phyloP scores from a whole-genome alignment of 1,140 invertebrate species.

The Ips typographus region DNA sequence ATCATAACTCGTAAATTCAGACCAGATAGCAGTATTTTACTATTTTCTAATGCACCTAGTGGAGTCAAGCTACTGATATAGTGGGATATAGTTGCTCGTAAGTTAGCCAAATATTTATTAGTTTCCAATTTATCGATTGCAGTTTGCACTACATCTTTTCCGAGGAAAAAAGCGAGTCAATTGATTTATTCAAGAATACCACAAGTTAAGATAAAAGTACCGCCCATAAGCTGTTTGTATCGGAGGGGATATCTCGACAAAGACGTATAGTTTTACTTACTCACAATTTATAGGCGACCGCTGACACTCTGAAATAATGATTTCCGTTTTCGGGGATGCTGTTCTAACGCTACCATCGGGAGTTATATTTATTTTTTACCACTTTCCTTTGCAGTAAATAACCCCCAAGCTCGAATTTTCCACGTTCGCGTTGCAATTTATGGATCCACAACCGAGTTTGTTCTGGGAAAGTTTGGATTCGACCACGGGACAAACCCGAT shows the following conservation, averaged over 20 bases:
- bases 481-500: conserved; percentile 7
- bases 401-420: background rate
- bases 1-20: too few relatives aligned
- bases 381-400: background rate
- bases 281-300: conserved; percentile 24
- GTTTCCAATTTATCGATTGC: too few relatives aligned
- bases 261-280: conserved; percentile 31
- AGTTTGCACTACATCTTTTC: background rate
- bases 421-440: background rate
- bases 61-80: too few relatives aligned
- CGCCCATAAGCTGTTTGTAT: conserved; percentile 32
- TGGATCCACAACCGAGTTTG: background rate
- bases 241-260: conserved; percentile 20
- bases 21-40: too few relatives aligned
- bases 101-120: too few relatives aligned
- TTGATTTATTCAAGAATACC: conserved; percentile 29
- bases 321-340: conserved; percentile 23
- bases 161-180: background rate
- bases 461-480: background rate
- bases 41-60: too few relatives aligned
- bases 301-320: conserved; percentile 31
- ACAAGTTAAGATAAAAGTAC: conserved; percentile 30
- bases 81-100: too few relatives aligned
- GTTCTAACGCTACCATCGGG: background rate
- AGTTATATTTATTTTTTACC: conserved; percentile 4